phyloP scores from a whole-genome alignment of 2,113 vertebrate species.

The Tragelaphus strepsiceros region DNA sequence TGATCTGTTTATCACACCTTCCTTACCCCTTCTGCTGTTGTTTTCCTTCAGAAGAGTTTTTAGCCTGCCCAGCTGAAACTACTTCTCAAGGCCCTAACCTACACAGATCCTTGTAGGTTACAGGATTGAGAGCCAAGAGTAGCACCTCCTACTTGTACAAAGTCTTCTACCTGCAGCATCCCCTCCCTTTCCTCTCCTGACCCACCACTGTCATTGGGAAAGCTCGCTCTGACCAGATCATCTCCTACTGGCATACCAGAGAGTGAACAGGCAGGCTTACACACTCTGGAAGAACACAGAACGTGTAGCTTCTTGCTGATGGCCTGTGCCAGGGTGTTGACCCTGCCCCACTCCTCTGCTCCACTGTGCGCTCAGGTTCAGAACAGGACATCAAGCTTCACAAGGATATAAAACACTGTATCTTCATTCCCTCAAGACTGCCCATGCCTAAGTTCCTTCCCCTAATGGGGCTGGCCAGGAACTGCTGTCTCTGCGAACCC shows the following conservation, averaged over 20 bases:
- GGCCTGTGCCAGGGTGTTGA: neutral
- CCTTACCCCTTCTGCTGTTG: constrained; percentile 13
- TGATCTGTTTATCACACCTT: constrained; percentile 42
- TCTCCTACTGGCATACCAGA: neutral
- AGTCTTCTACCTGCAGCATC: too few species aligned
- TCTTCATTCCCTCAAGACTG: neutral
- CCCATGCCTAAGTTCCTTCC: neutral
- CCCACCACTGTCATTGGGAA: neutral
- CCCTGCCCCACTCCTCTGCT: neutral
- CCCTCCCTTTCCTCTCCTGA: neutral
- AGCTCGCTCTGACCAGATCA: neutral
- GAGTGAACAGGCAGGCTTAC: neutral
- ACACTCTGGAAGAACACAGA: neutral
- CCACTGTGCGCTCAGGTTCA: neutral
- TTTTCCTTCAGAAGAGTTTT: constrained; percentile 39
- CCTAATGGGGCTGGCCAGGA: neutral
- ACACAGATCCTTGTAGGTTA: neutral
- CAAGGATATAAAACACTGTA: neutral
- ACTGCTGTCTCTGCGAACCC: neutral
- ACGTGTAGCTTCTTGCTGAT: neutral
- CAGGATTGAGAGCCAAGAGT: neutral
- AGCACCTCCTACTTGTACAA: neutral
- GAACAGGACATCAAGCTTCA: neutral
- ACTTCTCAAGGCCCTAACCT: constrained; percentile 35
- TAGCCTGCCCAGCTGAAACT: neutral